Base-by-base conservation (phyloP, 1,140 invertebrate species). In the Ylistrum balloti region DNA sequence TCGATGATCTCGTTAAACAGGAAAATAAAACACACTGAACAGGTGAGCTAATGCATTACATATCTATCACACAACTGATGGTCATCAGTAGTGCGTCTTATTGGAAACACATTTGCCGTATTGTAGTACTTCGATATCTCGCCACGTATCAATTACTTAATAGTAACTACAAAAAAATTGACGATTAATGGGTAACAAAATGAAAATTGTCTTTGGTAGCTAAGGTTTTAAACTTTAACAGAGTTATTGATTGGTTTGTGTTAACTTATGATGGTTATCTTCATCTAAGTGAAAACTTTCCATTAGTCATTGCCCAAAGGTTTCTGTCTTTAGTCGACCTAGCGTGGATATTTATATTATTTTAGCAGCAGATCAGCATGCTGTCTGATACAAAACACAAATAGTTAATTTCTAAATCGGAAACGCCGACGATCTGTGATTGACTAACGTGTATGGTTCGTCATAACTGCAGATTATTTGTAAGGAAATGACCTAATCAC, bases 401-500 rank as follows among this genome's bases (percentile, higher is more conserved):
- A 74, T 74, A 28, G 11, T n/a, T 74, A 1, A 28, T 74, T 38
- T 48, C 20, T 74, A 11, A 74, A 74, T 74, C 56, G 56, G 56
- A 74, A 48, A 74, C 56, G 22, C 56, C 22, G n/a, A 1, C 22
- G 56, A 28, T 74, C 56, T 74, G 56, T 74, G 56, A n/a, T 74
- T 74, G 56, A 74, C 56, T 74, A 74, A 74, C 28, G 11, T 74
- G 56, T 74, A n/a, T 28, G 56, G n/a, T 74, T 74, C 56, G 56
- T 74, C 56, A 74, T 74, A 74, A 28, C 56, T 74, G 56, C 56
- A 74, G 56, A 74, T 9, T 74, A n/a, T 48, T 28, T 74, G n/a
- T 74, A 28, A 28, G 56, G 56, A 74, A 74, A 74, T 74, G 56
- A 74, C 56, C 56, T 74, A 74, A 74, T 74, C 56, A 28, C 56